A percentile compares a stretch with the other conserved stretches of the same genome.
Conservation (phyloP, 2,888 invertebrate genomes). For the Scaptomyza parva region DNA sequence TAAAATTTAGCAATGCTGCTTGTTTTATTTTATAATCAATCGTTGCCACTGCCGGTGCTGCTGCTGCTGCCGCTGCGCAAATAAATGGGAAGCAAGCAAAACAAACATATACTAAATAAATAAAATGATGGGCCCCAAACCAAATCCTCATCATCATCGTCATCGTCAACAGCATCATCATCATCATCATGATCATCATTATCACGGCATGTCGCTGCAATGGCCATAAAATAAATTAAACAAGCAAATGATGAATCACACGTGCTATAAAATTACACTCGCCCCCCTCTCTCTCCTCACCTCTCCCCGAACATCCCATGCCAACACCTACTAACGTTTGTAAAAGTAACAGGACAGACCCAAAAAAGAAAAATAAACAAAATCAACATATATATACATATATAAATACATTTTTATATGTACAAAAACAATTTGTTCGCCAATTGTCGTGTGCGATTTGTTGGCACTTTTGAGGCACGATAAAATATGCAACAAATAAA, state of each 20-base stretch:
- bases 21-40: conserved; percentile 58
- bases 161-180: neutral
- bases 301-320: neutral
- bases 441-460: conserved; percentile 57
- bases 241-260: conserved; percentile 46
- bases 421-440: conserved; percentile 10
- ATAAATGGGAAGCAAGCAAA: conserved; percentile 38
- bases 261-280: conserved; percentile 17
- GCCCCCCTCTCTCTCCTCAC: too few relatives aligned
- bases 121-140: conserved; percentile 16
- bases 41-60: conserved; percentile 25
- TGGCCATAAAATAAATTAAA: conserved; percentile 46
- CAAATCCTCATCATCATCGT: conserved; percentile 16
- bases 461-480: conserved; percentile 50
- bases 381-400: neutral
- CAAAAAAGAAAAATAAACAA: conserved; percentile 7
- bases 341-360: neutral
- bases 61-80: conserved; percentile 27
- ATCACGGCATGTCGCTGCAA: conserved; percentile 42
- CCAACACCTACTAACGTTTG: neutral
- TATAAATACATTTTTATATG: neutral
- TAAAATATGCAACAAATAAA: conserved; percentile 72
- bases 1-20: conserved; percentile 50
- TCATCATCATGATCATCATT: neutral
- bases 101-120: conserved; percentile 35